Conservation (phyloP, 2,888 invertebrate species). For the Dasysyrphus albostriatus region DNA sequence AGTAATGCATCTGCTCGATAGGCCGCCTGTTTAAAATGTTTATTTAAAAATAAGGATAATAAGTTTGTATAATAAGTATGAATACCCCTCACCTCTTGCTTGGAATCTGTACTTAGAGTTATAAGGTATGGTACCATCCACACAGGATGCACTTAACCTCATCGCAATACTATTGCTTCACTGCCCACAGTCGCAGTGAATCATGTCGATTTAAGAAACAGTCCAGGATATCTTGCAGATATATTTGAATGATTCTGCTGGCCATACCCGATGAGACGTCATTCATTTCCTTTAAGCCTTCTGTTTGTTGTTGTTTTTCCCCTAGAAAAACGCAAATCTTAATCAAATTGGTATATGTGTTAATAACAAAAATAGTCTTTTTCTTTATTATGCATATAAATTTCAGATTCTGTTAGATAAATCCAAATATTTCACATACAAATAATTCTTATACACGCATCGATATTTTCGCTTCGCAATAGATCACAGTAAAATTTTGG, state of each 20-base stretch:
- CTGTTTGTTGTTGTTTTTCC: slow-evolving; percentile 95
- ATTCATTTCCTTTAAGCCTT: slow-evolving; percentile 99
- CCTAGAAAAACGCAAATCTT: slow-evolving; percentile 84
- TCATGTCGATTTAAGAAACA: slow-evolving; percentile 94
- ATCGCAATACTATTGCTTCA: slow-evolving; percentile 95
- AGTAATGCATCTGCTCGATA: slow-evolving; percentile 98
- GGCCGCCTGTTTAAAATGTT: slow-evolving; percentile 83
- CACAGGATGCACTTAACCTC: slow-evolving; percentile 98
- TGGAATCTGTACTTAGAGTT: slow-evolving; percentile 97
- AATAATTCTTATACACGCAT: slow-evolving; percentile 92
- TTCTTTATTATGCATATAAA: slow-evolving; percentile 97
- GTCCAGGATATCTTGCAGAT: slow-evolving; percentile 96
- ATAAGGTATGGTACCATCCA: slow-evolving; percentile 99
- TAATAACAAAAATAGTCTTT: slow-evolving; percentile 88
- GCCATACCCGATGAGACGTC: slow-evolving; percentile 99
- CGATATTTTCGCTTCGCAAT: slow-evolving; percentile 87
- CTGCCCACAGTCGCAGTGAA: slow-evolving; percentile 93
- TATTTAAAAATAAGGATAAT: slow-evolving; percentile 2
- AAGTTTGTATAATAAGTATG: neutral
- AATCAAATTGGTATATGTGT: neutral
- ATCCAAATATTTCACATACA: slow-evolving; percentile 96
- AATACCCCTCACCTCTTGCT: slow-evolving; percentile 88
- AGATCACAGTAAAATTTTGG: slow-evolving; percentile 90
- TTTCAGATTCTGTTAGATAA: slow-evolving; percentile 98
- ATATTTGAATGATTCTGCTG: slow-evolving; percentile 98